These are phyloP conservation scores for Epinephelus awoara DNA, from an alignment of 2,797 vertebrate species.

Conservation along the genomic window DNA sequence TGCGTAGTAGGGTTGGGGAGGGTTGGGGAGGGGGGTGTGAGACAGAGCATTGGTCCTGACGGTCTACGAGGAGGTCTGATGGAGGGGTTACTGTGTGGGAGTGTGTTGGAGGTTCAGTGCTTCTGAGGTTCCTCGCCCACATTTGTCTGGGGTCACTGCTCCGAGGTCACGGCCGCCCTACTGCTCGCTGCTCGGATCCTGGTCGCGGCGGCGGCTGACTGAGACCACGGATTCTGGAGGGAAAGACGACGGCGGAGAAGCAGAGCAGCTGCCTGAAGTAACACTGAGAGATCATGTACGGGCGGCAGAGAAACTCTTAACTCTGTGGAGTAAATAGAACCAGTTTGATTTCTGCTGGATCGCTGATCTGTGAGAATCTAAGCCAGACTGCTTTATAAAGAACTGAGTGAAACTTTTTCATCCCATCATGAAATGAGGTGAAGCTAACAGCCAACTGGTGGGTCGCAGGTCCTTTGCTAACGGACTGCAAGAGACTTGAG, in stretches of 20 bases:
- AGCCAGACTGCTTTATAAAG: too few species aligned
- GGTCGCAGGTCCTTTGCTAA: too few species aligned
- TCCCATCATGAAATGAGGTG: too few species aligned
- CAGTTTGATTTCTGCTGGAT: too few species aligned
- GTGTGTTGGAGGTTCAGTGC: conserved; percentile 46
- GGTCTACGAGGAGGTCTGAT: conserved; percentile 1
- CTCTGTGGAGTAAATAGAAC: too few species aligned
- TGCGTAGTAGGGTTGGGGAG: not conserved
- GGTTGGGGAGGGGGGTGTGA: not conserved
- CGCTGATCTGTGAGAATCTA: too few species aligned
- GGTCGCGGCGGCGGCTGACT: conserved; percentile 47
- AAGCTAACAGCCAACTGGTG: too few species aligned
- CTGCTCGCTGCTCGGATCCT: conserved; percentile 33
- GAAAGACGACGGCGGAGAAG: not conserved
- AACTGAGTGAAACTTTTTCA: too few species aligned
- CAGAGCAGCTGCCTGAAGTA: not conserved
- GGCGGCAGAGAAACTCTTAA: not conserved
- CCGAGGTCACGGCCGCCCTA: conserved; percentile 54
- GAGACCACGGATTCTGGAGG: conserved; percentile 31
- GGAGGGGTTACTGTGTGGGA: conserved; percentile 19
- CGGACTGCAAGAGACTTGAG: too few species aligned
- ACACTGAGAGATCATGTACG: not conserved
- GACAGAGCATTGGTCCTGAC: conserved; percentile 42
- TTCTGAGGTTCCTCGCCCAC: conserved; percentile 54
- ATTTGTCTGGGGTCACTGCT: conserved; percentile 68